Evolutionary conservation across 2,888 invertebrate genomes (phyloP).

Genomic region (Halictus ligatus): DNA sequence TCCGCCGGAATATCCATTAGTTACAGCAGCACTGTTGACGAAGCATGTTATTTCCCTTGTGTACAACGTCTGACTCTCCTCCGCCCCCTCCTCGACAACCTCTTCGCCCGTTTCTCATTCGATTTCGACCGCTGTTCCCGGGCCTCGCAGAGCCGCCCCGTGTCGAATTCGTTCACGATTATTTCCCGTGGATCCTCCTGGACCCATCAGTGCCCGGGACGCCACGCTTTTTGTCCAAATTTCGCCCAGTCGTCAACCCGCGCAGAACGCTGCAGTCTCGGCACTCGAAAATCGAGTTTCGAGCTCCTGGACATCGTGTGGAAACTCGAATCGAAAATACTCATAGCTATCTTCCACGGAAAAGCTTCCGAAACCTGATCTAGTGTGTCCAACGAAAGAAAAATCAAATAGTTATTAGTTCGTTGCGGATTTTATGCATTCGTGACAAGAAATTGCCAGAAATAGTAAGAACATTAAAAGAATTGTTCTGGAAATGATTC

Average conservation of each 20-base stretch:
- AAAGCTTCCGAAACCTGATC: too few relatives aligned
- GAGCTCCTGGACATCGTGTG: too few relatives aligned
- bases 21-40: slow-evolving; percentile 84
- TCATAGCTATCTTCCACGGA: too few relatives aligned
- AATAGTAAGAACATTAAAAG: too few relatives aligned
- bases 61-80: slow-evolving; percentile 79
- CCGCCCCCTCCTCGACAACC: slow-evolving; percentile 51
- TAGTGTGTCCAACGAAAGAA: too few relatives aligned
- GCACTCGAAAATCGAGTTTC: not conserved
- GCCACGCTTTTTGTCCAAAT: not conserved
- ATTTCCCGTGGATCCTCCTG: slow-evolving; percentile 27
- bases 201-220: not conserved
- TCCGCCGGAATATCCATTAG: slow-evolving; percentile 83
- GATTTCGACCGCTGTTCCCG: slow-evolving; percentile 29
- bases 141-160: slow-evolving; percentile 6
- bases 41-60: slow-evolving; percentile 84
- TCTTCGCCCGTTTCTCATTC: slow-evolving; percentile 46
- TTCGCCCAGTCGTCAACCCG: not conserved
- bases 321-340: too few relatives aligned
- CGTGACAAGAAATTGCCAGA: too few relatives aligned
- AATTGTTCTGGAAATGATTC: too few relatives aligned
- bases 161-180: slow-evolving; percentile 60
- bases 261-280: not conserved
- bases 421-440: too few relatives aligned
- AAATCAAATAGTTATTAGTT: too few relatives aligned